Evolutionary conservation across 2,888 invertebrate genomes (phyloP).

Genomic region (Acheta domesticus): DNA sequence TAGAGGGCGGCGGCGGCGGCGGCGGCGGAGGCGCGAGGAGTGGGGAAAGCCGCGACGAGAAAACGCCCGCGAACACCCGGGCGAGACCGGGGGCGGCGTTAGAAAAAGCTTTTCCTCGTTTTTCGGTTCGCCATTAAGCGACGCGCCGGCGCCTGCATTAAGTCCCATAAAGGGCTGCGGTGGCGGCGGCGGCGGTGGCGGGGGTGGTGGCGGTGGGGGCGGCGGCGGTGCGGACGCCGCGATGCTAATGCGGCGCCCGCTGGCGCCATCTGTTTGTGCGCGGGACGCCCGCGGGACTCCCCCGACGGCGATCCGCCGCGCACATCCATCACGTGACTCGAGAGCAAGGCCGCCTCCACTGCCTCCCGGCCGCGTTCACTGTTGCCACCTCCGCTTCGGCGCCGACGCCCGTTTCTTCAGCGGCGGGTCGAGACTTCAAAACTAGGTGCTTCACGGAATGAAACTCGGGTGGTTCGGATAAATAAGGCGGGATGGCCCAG

Average conservation of each 20-base stretch:
- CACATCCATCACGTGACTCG: constrained; percentile 10
- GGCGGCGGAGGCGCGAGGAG: background rate
- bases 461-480: no score
- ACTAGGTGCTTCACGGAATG: no score
- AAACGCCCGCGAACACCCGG: background rate
- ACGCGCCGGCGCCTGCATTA: constrained; percentile 2
- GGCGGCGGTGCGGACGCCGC: background rate
- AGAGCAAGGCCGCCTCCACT: background rate
- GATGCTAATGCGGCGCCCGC: constrained; percentile 1
- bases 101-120: constrained; percentile 18
- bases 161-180: background rate
- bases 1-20: background rate
- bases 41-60: background rate
- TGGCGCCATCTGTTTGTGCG: background rate
- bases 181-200: background rate
- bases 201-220: background rate
- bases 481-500: no score
- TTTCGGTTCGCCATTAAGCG: constrained; percentile 18
- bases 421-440: no score
- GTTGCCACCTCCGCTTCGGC: no score
- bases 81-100: background rate
- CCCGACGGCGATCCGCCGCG: background rate
- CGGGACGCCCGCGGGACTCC: constrained; percentile 7
- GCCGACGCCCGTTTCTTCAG: no score
- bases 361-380: no score